Evolutionary conservation across 2,888 invertebrate genomes (phyloP).

Genomic region (Ophion ellenae): DNA sequence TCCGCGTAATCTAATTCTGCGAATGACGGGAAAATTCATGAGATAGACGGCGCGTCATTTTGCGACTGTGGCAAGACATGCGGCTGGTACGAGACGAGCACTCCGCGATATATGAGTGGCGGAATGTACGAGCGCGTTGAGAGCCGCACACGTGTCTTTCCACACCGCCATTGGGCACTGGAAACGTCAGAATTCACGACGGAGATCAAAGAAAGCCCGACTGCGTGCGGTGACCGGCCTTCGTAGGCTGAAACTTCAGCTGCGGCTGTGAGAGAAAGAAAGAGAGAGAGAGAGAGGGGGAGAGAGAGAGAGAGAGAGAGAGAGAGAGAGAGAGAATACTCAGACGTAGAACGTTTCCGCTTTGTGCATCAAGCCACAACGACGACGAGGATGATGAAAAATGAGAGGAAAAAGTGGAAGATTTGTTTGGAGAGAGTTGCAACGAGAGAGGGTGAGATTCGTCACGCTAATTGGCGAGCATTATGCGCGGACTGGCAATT

Average conservation of each 20-base stretch:
- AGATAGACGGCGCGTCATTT: neutral
- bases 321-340: no score
- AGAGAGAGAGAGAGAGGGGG: slow-evolving; percentile 12
- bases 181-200: slow-evolving; percentile 59
- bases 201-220: slow-evolving; percentile 74
- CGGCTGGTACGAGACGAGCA: slow-evolving; percentile 39
- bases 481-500: slow-evolving; percentile 72
- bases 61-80: slow-evolving; percentile 4
- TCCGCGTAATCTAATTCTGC: neutral
- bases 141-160: slow-evolving; percentile 48
- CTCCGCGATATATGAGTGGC: slow-evolving; percentile 25
- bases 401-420: slow-evolving; percentile 1
- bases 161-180: slow-evolving; percentile 33
- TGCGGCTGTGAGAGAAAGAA: no score
- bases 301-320: neutral
- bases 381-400: slow-evolving; percentile 33
- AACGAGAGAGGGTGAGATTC: slow-evolving; percentile 65
- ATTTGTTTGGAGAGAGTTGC: slow-evolving; percentile 28
- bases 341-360: slow-evolving; percentile 64
- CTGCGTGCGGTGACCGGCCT: slow-evolving; percentile 56
- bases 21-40: slow-evolving; percentile 8
- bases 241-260: slow-evolving; percentile 62
- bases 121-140: slow-evolving; percentile 35
- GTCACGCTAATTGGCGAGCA: slow-evolving; percentile 76
- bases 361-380: slow-evolving; percentile 58